Conservation (phyloP, 2,888 invertebrate genomes). For the Coleophora flavipennella region DNA sequence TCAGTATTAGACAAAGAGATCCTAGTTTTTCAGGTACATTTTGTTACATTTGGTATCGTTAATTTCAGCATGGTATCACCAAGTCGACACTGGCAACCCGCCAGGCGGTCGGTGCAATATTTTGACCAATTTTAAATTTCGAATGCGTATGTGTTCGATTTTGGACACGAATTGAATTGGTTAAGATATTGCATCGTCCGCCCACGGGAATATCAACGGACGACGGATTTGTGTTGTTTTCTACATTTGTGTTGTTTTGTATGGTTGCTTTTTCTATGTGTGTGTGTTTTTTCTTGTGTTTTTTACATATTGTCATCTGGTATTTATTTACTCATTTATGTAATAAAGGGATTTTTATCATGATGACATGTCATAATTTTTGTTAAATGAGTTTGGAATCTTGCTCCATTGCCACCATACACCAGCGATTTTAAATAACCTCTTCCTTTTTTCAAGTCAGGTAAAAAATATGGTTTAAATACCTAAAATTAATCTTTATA, state of each 20-base stretch:
- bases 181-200: slow-evolving; percentile 72
- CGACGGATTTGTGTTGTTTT: slow-evolving; percentile 16
- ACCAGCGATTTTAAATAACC: too few relatives aligned
- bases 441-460: too few relatives aligned
- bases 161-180: slow-evolving; percentile 50
- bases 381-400: too few relatives aligned
- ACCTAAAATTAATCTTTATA: too few relatives aligned
- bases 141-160: slow-evolving; percentile 17
- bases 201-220: slow-evolving; percentile 46
- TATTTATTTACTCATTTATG: slow-evolving; percentile 1
- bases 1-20: too few relatives aligned
- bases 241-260: slow-evolving; percentile 12
- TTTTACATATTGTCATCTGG: slow-evolving; percentile 9
- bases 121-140: slow-evolving; percentile 64
- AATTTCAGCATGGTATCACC: not conserved
- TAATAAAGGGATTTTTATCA: too few relatives aligned
- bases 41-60: not conserved
- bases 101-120: slow-evolving; percentile 67
- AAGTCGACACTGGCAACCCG: slow-evolving; percentile 22
- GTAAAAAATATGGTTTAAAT: too few relatives aligned
- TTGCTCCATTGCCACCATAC: too few relatives aligned
- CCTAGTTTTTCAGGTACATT: too few relatives aligned
- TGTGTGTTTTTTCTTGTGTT: slow-evolving; percentile 6
- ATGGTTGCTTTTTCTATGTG: slow-evolving; percentile 13
- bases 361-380: too few relatives aligned